phyloP scores from a whole-genome alignment of 2,113 vertebrate genomes.

The Pheucticus melanocephalus region DNA sequence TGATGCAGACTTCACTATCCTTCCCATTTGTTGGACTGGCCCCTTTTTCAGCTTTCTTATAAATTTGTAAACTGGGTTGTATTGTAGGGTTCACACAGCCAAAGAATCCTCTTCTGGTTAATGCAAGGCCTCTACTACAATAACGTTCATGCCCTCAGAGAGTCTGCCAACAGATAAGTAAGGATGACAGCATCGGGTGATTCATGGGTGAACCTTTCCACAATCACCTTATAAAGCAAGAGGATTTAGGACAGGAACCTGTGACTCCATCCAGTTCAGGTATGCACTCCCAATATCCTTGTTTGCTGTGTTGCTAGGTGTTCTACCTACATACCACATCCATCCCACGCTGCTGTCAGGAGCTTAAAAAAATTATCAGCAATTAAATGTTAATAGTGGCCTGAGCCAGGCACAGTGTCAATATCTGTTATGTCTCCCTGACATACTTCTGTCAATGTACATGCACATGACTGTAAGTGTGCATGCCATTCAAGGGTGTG shows the following conservation, averaged over 20 bases:
- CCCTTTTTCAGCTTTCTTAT: neutral
- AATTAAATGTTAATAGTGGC: neutral
- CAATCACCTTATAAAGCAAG: neutral
- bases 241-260: neutral
- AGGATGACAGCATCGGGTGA: neutral
- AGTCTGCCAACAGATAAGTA: neutral
- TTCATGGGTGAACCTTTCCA: neutral
- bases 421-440: neutral
- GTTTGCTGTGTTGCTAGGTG: neutral
- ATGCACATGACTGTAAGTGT: neutral
- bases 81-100: rapidly evolving
- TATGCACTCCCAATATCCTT: neutral
- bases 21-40: neutral
- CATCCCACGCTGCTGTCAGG: neutral
- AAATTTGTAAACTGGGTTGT: neutral
- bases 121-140: neutral
- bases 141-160: neutral
- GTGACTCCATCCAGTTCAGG: neutral
- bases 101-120: neutral
- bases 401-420: neutral
- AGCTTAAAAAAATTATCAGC: neutral
- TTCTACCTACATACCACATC: neutral
- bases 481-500: neutral
- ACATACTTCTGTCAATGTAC: neutral
- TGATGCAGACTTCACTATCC: neutral